Evolutionary conservation across 1,140 invertebrate species (phyloP), one percentile per base, ranked within the genome.

Genomic region (Aphaenogaster floridana): DNA sequence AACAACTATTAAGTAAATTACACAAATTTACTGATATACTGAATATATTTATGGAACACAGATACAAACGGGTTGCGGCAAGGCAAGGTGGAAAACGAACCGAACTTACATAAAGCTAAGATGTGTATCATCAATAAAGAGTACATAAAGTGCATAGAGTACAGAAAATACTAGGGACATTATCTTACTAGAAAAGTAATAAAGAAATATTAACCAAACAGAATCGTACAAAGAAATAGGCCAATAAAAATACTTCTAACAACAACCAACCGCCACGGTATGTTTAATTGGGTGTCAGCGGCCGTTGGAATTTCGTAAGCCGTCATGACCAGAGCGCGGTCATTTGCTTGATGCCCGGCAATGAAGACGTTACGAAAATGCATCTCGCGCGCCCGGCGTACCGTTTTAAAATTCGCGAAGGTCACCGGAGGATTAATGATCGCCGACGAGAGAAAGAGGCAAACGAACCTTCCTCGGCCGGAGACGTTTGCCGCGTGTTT

Each of bases 331-430:
- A 1, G n/a, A 68, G 34, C 48, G 48, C 57, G 42, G 8, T 48
- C 36, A 28, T 34, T 74, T 13, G 52, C 48, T 81, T 39, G 42
- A 34, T 13, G 48, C 28, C 71, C 71, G 50, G 63, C 78, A 57
- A 89, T 89, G 86, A 89, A 89, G 71, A 71, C 61, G 66, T 71
- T 59, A 90, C 77, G 68, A 81, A 87, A 83, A 87, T 80, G 71
- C 59, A 52, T 59, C 57, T 72, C 69, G 83, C 21, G 61, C 74
- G 72, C 59, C 72, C 84, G 72, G 64, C 42, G 74, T 89, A 89
- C 88, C 72, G 48, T 89, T 78, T 89, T 80, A 89, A 69, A 76
- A 89, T 89, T 85, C 69, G 76, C 57, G 83, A 86, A 89, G 76
- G 83, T 89, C 71, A 78, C 4, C 52, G 71, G 68, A 45, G 74